These are phyloP conservation scores for Aphelinus certus DNA, from an alignment of 1,140 invertebrate species.

Conservation along the genomic window DNA sequence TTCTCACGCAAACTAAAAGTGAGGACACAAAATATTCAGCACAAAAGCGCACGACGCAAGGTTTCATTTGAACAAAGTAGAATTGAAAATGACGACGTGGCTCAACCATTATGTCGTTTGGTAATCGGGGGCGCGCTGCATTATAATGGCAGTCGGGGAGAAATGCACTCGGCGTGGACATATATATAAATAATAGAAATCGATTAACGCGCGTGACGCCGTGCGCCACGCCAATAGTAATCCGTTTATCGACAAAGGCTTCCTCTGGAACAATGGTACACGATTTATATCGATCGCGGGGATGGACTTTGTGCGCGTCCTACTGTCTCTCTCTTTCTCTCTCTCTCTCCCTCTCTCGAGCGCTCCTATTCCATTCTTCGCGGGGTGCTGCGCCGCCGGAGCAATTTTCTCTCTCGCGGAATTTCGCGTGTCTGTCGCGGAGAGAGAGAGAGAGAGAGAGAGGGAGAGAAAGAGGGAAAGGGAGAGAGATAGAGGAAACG, in stretches of 20 bases:
- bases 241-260: constrained; percentile 53
- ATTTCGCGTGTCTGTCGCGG: background rate
- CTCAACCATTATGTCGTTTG: no score
- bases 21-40: no score
- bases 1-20: no score
- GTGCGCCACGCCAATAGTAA: constrained; percentile 49
- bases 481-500: background rate
- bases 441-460: background rate
- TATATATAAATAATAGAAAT: background rate
- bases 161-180: background rate
- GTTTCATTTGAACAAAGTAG: no score
- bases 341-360: no score
- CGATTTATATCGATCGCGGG: no score
- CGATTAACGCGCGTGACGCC: constrained; percentile 6
- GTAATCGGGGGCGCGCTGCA: background rate
- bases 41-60: no score
- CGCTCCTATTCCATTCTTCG: no score
- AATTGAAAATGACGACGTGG: background rate
- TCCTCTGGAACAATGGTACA: constrained; percentile 52
- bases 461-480: background rate
- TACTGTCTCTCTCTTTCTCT: background rate
- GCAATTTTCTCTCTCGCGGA: no score
- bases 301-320: constrained; percentile 33
- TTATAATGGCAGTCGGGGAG: constrained; percentile 20
- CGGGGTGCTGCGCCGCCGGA: no score